phyloP scores from a whole-genome alignment of 1,140 invertebrate species.

The Papilio dardanus region DNA sequence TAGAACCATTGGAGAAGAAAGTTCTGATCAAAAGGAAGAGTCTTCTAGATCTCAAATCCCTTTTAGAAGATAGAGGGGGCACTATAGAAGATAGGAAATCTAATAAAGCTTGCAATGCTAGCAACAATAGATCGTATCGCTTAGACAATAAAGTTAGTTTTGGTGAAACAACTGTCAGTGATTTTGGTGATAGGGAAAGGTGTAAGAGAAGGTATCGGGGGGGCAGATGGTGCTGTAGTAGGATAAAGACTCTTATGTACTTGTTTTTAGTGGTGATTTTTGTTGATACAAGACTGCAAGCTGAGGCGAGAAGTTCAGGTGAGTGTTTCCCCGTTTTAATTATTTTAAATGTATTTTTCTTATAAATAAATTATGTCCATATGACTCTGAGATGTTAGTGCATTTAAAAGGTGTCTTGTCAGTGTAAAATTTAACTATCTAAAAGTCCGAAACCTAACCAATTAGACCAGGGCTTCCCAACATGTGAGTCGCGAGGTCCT shows the following conservation, averaged over 20 bases:
- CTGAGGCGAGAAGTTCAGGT: slow-evolving; percentile 74
- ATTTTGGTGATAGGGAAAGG: slow-evolving; percentile 56
- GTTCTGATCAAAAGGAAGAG: slow-evolving; percentile 61
- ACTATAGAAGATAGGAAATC: slow-evolving; percentile 49
- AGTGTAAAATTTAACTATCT: too few species aligned
- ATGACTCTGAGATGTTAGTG: too few species aligned
- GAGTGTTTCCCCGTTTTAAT: slow-evolving; percentile 46
- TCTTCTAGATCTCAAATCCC: slow-evolving; percentile 70
- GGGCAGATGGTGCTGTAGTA: slow-evolving; percentile 62
- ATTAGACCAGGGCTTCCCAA: too few species aligned
- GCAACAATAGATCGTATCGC: slow-evolving; percentile 60
- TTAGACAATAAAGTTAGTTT: slow-evolving; percentile 60
- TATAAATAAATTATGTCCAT: neutral
- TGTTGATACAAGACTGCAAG: slow-evolving; percentile 60
- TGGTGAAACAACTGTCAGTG: slow-evolving; percentile 54
- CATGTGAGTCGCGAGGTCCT: too few species aligned
- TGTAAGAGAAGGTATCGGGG: slow-evolving; percentile 49
- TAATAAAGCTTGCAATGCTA: too few species aligned
- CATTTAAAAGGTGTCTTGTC: too few species aligned
- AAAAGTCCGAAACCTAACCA: too few species aligned
- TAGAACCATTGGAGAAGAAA: slow-evolving; percentile 65
- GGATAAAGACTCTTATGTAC: slow-evolving; percentile 69
- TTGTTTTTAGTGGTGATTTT: slow-evolving; percentile 65
- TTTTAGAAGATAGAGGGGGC: slow-evolving; percentile 77
- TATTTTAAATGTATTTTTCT: slow-evolving; percentile 21